Conservation (phyloP, 23 tunicate species). For the Ciona savignyi region DNA sequence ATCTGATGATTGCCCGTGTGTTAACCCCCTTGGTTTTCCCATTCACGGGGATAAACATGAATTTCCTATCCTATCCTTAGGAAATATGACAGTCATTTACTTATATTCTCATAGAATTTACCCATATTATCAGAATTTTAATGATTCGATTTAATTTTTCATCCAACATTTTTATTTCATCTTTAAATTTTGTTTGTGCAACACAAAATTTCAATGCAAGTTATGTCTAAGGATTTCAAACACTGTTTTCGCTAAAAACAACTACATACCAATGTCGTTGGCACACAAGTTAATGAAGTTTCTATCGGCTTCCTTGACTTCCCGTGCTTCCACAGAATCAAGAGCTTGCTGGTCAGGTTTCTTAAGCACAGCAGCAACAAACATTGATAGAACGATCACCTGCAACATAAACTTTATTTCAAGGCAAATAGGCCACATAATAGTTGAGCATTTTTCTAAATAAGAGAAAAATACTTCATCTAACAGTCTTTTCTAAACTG, state of each 20-base stretch:
- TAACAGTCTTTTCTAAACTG: too few relatives aligned
- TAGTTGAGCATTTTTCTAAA: not conserved
- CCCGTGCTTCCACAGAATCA: constrained; percentile 67
- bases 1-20: too few relatives aligned
- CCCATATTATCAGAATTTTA: too few relatives aligned
- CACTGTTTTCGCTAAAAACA: not conserved
- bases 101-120: too few relatives aligned
- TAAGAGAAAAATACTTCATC: not conserved
- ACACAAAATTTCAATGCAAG: too few relatives aligned
- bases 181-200: too few relatives aligned
- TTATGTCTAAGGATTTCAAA: too few relatives aligned
- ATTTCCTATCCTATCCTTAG: too few relatives aligned
- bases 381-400: constrained; percentile 78
- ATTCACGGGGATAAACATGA: not conserved
- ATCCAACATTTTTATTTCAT: too few relatives aligned
- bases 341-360: constrained; percentile 80
- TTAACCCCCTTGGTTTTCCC: too few relatives aligned
- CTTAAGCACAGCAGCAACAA: constrained; percentile 69
- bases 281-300: constrained; percentile 84
- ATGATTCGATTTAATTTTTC: too few relatives aligned
- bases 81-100: not conserved
- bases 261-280: constrained; percentile 37
- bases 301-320: constrained; percentile 75
- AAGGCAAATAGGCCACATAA: not conserved
- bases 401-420: constrained; percentile 5